A percentile compares a stretch with the other conserved stretches of the same genome.
phyloP scores from a whole-genome alignment of 1,140 invertebrate genomes.

The Elysia chlorotica region DNA sequence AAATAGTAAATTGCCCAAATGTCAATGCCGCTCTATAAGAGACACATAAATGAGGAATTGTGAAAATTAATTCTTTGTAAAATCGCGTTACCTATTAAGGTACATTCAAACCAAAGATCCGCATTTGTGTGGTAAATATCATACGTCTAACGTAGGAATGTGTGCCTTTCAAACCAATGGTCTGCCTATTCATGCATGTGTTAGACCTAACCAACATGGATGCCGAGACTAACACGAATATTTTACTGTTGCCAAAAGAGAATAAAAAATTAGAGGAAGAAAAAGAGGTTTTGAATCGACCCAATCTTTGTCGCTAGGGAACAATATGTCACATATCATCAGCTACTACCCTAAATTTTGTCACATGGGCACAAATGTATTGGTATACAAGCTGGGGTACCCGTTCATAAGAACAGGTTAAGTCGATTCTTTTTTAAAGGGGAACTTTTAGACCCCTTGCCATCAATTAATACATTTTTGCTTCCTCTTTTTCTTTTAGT shows the following conservation, averaged over 20 bases:
- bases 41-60: no score
- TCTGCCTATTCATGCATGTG: background rate
- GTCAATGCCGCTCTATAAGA: no score
- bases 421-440: no score
- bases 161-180: background rate
- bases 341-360: constrained; percentile 5
- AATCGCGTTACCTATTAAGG: no score
- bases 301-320: background rate
- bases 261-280: constrained; percentile 4
- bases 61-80: no score
- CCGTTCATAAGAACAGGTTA: no score
- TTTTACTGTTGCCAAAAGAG: constrained; percentile 2
- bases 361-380: background rate
- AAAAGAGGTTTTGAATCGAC: constrained; percentile 4
- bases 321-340: background rate
- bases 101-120: background rate
- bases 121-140: background rate
- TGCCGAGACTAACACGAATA: background rate
- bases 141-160: background rate
- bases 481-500: no score
- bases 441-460: no score
- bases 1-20: no score
- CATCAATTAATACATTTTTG: no score
- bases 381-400: background rate
- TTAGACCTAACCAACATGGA: background rate